These are phyloP conservation scores for Oreochromis aureus DNA, from an alignment of 2,113 vertebrate genomes.

Conservation along the genomic window DNA sequence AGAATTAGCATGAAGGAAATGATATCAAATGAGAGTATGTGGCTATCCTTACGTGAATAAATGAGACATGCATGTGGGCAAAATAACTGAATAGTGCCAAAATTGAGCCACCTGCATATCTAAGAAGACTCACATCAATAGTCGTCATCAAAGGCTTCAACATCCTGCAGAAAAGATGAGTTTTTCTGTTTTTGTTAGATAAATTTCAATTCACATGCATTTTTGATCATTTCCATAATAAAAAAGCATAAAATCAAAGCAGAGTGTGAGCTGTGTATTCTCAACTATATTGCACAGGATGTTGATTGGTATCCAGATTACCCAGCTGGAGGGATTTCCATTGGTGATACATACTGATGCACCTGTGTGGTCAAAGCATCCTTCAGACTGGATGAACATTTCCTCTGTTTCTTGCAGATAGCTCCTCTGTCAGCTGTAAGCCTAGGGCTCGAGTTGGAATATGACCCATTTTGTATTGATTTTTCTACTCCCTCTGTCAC, in stretches of 20 bases:
- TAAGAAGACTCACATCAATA: neutral
- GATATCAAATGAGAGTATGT: neutral
- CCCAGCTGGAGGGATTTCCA: neutral
- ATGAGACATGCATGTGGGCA: neutral
- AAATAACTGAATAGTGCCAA: neutral
- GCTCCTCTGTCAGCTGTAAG: neutral
- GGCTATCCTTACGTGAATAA: neutral
- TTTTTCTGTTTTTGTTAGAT: neutral
- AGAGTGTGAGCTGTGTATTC: neutral
- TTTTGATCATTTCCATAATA: conserved; percentile 2
- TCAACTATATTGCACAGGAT: neutral
- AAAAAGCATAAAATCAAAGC: neutral
- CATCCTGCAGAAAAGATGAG: neutral
- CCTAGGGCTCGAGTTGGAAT: neutral
- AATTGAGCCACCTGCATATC: neutral
- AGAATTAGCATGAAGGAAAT: neutral
- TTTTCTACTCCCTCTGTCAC: neutral
- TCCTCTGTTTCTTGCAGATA: neutral
- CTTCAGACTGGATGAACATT: neutral
- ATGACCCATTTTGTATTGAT: conserved; percentile 8
- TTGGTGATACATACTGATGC: neutral
- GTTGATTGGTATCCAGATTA: neutral
- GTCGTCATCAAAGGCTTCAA: neutral
- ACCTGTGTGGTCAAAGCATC: neutral
- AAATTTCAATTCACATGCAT: neutral